Evolutionary conservation across 2,113 vertebrate genomes (phyloP), one percentile per base, ranked within the genome.

Genomic region (Cardinalis cardinalis): DNA sequence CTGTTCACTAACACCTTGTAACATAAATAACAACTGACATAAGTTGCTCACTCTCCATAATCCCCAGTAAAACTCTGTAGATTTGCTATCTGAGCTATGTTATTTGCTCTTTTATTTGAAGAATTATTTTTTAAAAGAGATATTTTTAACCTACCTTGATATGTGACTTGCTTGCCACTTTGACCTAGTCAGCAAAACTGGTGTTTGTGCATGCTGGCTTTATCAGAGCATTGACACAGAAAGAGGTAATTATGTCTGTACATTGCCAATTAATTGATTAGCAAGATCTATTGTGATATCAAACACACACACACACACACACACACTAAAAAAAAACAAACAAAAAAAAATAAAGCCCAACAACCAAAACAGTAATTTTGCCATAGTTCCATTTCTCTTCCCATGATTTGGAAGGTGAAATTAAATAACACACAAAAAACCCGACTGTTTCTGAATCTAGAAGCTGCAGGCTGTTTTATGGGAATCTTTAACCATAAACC

Each of bases 401-500:
- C 26, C 88, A n/a, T 79, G 49, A 29, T 61, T 82, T 92, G 44
- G 70, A 87, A 93, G 34, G 38, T 52, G 55, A 90, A 93, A 84
- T 31, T 60, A 84, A 93, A 43, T 38, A 72, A 36, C 34, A 72
- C 12, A 58, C 3, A 53, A 69, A 75, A 81, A 64, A 2, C 1
- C 13, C 44, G 25, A 19, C 24, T 66, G 14, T 29, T 93, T 81
- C 65, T 89, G 41, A 87, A 85, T 18, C 29, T 85, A 92, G 72
- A 81, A 92, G 29, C 34, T 91, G 32, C 74, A 93, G 87, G 26
- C 74, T 78, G 32, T 69, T 93, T 94, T 92, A 89, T 93, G 87
- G 89, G 93, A 95, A 94, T 82, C 77, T 75, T 86, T 82, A 90
- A 88, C 84, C 77, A 72, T 93, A 94, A 94, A 85, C 95, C 81